A percentile compares a stretch with the other conserved stretches of the same genome.
These are phyloP conservation scores for Halesus radiatus DNA, from an alignment of 1,140 invertebrate genomes.

Conservation along the genomic window DNA sequence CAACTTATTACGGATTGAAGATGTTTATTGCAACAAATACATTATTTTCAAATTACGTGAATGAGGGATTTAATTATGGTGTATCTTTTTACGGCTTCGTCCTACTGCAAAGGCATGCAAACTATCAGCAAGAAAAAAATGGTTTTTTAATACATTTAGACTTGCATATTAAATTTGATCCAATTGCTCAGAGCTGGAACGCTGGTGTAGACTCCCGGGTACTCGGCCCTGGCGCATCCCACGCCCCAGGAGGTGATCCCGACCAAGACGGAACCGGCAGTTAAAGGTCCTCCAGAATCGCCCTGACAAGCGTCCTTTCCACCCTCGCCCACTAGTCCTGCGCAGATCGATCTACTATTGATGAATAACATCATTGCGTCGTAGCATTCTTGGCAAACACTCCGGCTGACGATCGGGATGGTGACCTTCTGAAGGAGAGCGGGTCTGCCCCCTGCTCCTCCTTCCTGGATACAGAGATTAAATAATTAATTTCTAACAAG, in stretches of 20 bases:
- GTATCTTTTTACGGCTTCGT: too few species aligned
- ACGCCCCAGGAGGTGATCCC: conserved; percentile 70
- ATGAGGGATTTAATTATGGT: too few species aligned
- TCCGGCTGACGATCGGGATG: conserved; percentile 63
- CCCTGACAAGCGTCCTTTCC: conserved; percentile 66
- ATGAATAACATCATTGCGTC: conserved; percentile 59
- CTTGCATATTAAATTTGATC: conserved; percentile 36
- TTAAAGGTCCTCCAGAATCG: conserved; percentile 75
- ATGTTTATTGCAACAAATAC: too few species aligned
- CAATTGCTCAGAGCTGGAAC: conserved; percentile 38
- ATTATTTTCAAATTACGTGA: too few species aligned
- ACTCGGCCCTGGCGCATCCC: conserved; percentile 65
- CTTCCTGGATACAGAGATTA: conserved; percentile 34
- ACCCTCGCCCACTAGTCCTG: conserved; percentile 66
- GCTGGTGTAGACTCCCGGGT: conserved; percentile 73
- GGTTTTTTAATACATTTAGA: neutral
- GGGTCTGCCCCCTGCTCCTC: conserved; percentile 43
- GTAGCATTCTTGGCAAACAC: conserved; percentile 61
- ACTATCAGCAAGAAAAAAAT: too few species aligned
- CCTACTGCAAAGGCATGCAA: too few species aligned
- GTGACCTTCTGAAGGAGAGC: conserved; percentile 61
- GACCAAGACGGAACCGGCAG: conserved; percentile 69
- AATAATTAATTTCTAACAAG: too few species aligned
- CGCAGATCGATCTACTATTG: conserved; percentile 78
- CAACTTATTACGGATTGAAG: too few species aligned